These are phyloP conservation scores for Tetheella fluctuosa DNA, from an alignment of 2,888 invertebrate species.

Conservation along the genomic window DNA sequence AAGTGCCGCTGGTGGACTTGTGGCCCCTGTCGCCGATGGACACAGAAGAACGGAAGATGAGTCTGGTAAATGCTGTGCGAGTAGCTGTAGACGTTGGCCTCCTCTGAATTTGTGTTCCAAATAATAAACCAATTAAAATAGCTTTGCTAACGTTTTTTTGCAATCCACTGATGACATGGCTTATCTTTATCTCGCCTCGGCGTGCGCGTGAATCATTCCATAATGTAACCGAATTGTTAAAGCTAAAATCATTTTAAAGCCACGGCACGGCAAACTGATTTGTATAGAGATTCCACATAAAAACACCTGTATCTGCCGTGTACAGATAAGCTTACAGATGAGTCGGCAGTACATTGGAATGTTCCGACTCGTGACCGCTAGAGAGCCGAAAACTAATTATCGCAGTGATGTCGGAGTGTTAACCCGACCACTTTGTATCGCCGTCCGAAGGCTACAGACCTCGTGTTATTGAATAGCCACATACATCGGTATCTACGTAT, in stretches of 20 bases:
- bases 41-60: slow-evolving; percentile 43
- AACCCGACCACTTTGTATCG: slow-evolving; percentile 33
- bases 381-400: slow-evolving; percentile 72
- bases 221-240: slow-evolving; percentile 39
- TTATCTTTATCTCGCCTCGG: slow-evolving; percentile 18
- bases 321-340: slow-evolving; percentile 62
- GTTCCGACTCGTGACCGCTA: slow-evolving; percentile 66
- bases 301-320: slow-evolving; percentile 66
- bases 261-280: slow-evolving; percentile 51
- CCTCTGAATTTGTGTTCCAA: slow-evolving; percentile 37
- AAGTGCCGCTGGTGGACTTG: slow-evolving; percentile 52
- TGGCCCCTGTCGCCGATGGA: slow-evolving; percentile 54
- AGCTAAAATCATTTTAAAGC: slow-evolving; percentile 42
- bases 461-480: slow-evolving; percentile 10
- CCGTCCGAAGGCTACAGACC: slow-evolving; percentile 15
- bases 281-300: slow-evolving; percentile 58
- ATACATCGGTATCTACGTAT: slow-evolving; percentile 12
- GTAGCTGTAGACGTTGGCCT: slow-evolving; percentile 53
- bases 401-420: slow-evolving; percentile 51
- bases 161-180: neutral
- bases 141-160: slow-evolving; percentile 10
- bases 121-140: slow-evolving; percentile 13
- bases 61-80: slow-evolving; percentile 50
- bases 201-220: slow-evolving; percentile 14
- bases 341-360: slow-evolving; percentile 70